Percentiles rank a stretch among this genome's conserved stretches.
Conservation (phyloP, 2,113 vertebrate genomes). For the Chascanopsetta lugubris region DNA sequence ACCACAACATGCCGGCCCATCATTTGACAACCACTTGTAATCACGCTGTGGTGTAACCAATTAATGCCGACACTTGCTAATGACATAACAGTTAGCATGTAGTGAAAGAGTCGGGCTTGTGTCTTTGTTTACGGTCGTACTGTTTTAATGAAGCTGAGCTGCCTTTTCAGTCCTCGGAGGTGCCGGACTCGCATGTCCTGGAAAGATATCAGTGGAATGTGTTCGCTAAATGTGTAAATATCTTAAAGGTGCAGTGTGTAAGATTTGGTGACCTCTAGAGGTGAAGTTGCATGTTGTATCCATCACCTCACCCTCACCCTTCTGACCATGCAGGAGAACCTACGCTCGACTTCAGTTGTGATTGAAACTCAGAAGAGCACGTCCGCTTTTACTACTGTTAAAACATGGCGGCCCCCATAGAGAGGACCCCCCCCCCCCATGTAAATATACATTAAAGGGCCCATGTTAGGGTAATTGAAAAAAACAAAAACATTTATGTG, state of each 20-base stretch:
- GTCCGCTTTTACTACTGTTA: too few relatives aligned
- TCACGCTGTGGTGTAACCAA: conserved; percentile 52
- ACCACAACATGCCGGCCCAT: conserved; percentile 40
- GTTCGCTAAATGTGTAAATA: conserved; percentile 13
- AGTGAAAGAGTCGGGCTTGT: conserved; percentile 31
- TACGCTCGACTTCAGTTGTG: background rate
- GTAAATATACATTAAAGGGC: background rate
- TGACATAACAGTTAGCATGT: conserved; percentile 51
- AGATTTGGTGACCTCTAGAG: too few relatives aligned
- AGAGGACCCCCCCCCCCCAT: too few relatives aligned
- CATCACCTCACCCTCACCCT: too few relatives aligned
- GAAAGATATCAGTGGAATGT: conserved; percentile 8
- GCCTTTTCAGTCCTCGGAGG: conserved; percentile 22
- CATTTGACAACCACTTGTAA: conserved; percentile 49
- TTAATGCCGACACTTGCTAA: conserved; percentile 58
- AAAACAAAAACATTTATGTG: conserved; percentile 14
- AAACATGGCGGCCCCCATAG: too few relatives aligned
- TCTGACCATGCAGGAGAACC: too few relatives aligned
- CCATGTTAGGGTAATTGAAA: too few relatives aligned
- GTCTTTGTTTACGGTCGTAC: conserved; percentile 54
- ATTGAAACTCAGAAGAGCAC: too few relatives aligned
- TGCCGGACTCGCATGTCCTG: too few relatives aligned
- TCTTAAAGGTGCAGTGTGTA: background rate
- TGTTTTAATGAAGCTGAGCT: conserved; percentile 55
- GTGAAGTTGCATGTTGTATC: too few relatives aligned